Evolutionary conservation across 1,140 invertebrate genomes (phyloP).

Genomic region (Streblospio benedicti): DNA sequence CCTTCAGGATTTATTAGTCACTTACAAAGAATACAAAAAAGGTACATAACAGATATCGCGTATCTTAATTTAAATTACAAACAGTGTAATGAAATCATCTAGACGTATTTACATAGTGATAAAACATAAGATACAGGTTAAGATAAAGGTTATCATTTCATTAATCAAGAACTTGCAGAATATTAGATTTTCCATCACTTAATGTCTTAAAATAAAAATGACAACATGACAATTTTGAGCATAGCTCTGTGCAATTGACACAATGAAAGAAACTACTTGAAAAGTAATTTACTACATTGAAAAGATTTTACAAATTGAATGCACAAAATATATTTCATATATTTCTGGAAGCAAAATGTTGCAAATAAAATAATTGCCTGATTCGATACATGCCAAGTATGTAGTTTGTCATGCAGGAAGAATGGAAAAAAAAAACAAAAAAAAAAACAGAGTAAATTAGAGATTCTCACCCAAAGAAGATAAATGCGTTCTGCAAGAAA

Average conservation of each 20-base stretch:
- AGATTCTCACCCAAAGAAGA: constrained; percentile 62
- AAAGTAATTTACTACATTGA: neutral
- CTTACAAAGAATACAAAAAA: no score
- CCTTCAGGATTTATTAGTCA: neutral
- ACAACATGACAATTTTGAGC: no score
- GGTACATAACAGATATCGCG: neutral
- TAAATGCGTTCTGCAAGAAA: constrained; percentile 90
- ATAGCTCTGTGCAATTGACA: no score
- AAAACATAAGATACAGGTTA: neutral
- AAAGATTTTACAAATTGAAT: neutral
- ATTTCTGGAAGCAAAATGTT: neutral
- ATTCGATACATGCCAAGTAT: neutral
- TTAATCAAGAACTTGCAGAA: no score
- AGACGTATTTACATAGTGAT: neutral
- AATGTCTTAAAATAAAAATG: no score
- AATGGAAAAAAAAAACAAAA: neutral
- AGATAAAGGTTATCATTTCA: no score
- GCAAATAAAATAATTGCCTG: neutral
- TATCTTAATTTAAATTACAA: constrained; percentile 50
- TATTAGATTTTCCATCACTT: no score
- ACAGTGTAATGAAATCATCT: constrained; percentile 22
- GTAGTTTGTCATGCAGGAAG: neutral
- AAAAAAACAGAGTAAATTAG: neutral
- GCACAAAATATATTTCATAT: neutral
- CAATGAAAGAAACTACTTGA: no score